Evolutionary conservation across 2,797 vertebrate genomes (phyloP).

Genomic region (Sebastes alutus): DNA sequence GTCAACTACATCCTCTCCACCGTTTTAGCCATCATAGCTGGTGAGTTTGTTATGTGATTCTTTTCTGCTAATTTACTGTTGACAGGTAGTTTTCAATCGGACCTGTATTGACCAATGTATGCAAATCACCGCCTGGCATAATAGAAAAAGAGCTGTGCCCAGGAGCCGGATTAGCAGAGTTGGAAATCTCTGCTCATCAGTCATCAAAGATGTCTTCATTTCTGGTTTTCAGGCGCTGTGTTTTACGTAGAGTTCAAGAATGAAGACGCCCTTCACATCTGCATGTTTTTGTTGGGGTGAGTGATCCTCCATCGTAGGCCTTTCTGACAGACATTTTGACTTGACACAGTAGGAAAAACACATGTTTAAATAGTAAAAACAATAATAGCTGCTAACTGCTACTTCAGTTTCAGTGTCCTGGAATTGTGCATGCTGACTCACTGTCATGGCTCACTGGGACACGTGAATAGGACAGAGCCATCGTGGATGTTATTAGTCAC

Average conservation of each 20-base stretch:
- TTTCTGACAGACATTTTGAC: background rate
- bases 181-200: background rate
- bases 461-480: background rate
- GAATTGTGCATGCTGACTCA: background rate
- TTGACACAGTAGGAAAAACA: background rate
- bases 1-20: conserved; percentile 94
- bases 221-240: conserved; percentile 85
- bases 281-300: conserved; percentile 95
- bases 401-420: background rate
- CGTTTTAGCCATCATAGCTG: conserved; percentile 86
- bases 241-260: conserved; percentile 94
- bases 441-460: background rate
- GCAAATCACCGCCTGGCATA: background rate
- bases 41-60: conserved; percentile 70
- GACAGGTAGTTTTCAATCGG: background rate
- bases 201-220: background rate
- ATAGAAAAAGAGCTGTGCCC: background rate
- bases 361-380: background rate
- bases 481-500: background rate
- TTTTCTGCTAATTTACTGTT: background rate
- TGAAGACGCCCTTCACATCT: conserved; percentile 90
- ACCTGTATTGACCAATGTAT: background rate
- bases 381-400: background rate
- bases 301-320: conserved; percentile 45
- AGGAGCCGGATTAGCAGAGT: too few species aligned